Conservation (phyloP, 2,888 invertebrate genomes). For the Leucozona laternaria region DNA sequence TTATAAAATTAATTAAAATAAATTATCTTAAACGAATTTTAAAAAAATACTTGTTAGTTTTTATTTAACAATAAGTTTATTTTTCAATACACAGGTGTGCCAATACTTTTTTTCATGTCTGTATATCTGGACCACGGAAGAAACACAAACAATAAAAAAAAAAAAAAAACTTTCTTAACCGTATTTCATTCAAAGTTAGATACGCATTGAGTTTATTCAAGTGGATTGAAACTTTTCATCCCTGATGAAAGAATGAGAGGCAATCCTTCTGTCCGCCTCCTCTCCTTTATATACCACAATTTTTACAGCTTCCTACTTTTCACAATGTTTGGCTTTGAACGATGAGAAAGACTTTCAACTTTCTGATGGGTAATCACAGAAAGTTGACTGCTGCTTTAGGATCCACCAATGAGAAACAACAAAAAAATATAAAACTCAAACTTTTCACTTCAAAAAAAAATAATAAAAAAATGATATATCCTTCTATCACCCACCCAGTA, state of each 20-base stretch:
- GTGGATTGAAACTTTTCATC: constrained; percentile 64
- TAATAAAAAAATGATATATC: constrained; percentile 36
- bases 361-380: constrained; percentile 37
- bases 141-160: constrained; percentile 23
- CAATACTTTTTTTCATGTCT: too few relatives aligned
- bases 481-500: constrained; percentile 22
- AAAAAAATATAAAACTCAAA: constrained; percentile 47
- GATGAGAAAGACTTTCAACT: constrained; percentile 39
- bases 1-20: too few relatives aligned
- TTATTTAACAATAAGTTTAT: too few relatives aligned
- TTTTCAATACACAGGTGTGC: too few relatives aligned
- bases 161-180: constrained; percentile 10
- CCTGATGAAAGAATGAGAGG: constrained; percentile 53
- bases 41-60: too few relatives aligned
- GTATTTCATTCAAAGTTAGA: constrained; percentile 58
- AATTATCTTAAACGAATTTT: too few relatives aligned
- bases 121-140: constrained; percentile 24
- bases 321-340: constrained; percentile 22
- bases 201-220: constrained; percentile 66
- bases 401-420: constrained; percentile 50
- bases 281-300: not conserved
- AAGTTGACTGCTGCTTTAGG: constrained; percentile 52
- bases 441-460: constrained; percentile 35
- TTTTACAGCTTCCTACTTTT: constrained; percentile 10
- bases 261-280: not conserved